A percentile compares a stretch with the other conserved stretches of the same genome.
Conservation (phyloP, 2,888 invertebrate genomes). For the Epistrophe eligans region DNA sequence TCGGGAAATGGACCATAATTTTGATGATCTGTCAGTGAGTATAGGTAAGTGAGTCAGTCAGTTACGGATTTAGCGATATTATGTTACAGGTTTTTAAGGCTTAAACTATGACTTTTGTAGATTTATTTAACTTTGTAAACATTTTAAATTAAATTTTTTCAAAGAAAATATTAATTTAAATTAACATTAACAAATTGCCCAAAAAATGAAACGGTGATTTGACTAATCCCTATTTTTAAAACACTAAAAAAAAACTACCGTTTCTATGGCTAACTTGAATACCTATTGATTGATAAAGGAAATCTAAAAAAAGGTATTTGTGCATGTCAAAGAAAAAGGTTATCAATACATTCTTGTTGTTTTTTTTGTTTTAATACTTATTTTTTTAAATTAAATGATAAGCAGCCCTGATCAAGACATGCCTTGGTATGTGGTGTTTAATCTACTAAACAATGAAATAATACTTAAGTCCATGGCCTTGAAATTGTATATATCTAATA, state of each 20-base stretch:
- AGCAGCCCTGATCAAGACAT: constrained; percentile 49
- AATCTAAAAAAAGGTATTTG: constrained; percentile 59
- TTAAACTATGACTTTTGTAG: too few species aligned
- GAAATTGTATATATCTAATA: constrained; percentile 4
- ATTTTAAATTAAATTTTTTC: too few species aligned
- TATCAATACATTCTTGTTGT: constrained; percentile 57
- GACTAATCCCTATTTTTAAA: neutral
- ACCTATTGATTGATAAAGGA: constrained; percentile 40
- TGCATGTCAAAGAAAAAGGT: constrained; percentile 62
- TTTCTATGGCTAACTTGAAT: constrained; percentile 45
- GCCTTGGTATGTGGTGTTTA: constrained; percentile 38
- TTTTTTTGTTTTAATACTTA: constrained; percentile 38
- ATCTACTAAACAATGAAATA: constrained; percentile 4
- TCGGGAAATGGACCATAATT: too few species aligned
- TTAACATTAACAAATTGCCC: too few species aligned
- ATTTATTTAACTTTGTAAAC: too few species aligned
- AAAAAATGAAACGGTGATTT: neutral
- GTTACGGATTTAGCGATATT: too few species aligned
- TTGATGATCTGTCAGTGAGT: too few species aligned
- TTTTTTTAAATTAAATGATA: constrained; percentile 38
- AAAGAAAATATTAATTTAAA: too few species aligned
- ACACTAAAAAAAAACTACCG: constrained; percentile 48
- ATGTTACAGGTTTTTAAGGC: too few species aligned
- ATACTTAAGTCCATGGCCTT: constrained; percentile 40
- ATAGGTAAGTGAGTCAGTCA: too few species aligned